Base-by-base conservation (phyloP, 2,113 vertebrate genomes). In the Zootoca vivipara region DNA sequence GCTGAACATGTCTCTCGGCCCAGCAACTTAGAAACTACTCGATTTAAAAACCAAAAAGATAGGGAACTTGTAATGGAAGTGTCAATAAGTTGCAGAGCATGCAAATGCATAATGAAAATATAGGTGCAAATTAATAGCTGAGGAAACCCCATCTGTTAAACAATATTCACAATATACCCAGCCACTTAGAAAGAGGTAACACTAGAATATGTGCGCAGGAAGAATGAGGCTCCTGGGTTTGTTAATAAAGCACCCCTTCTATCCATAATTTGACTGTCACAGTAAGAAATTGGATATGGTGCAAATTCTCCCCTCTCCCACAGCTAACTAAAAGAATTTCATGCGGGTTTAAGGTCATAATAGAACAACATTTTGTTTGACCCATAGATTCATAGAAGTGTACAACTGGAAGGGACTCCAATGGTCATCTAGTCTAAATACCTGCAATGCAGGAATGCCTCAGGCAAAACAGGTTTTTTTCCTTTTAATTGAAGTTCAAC, bases 201-300 rank as follows among this genome's bases (percentile, higher is more conserved):
- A 33, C 30, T 58, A 62, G 78, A 80, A 62, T 16, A 80, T 8
- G 56, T 62, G n/a, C 30, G 35, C 20, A 58, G 52, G 78, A 91
- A 94, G 77, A 94, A 92, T 89, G 75, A 91, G 79, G 78, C 64
- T 86, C 86, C 83, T 82, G 58, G 84, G 86, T 94, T 83, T 92
- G 90, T 94, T 90, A 10, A 28, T n/a, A 30, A 94, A 85, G 90
- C 87, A 88, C 88, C 91, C 89, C 72, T 70, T 91, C 93, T 69
- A 85, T 5, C 58, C 58, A 20, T 20, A 18, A 89, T 93, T 90
- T 46, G 33, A 22, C 33, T 5, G 46, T 52, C 10, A 38, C 70
- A 38, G 26, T 91, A 93, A 90, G 94, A 82, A 92, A 87, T 88
- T 91, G 87, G 92, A 87, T 90, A 90, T 89, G 92, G 72, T 83